Base-by-base conservation (phyloP, 2,888 invertebrate genomes). In the Leptogaster cylindrica region DNA sequence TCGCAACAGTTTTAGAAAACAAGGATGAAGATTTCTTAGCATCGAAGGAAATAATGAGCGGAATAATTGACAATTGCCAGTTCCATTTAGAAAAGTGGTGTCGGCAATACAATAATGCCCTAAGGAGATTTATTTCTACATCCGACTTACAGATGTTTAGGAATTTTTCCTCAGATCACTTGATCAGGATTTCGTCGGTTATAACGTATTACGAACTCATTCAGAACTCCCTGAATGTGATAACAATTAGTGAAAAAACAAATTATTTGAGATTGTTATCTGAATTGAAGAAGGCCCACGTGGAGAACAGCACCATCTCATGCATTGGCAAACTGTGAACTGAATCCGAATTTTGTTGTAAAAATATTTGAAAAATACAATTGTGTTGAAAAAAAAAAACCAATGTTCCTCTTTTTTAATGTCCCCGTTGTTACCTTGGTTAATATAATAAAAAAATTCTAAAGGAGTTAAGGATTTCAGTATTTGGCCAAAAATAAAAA, bases 1-100 rank as follows among this genome's bases (percentile, higher is more conserved):
- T 87, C 3, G 84, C 85, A 2, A 83, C 87, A 0, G 88, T 88
- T 68, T 73, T 77, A 67, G 39, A 72, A 3, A 58, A 68, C 3
- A 39, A 69, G 1, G 64, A 71, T 20, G 75, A 78, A 58, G 74
- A 75, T 74, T 72, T 75, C 6, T 71, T 81, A 5, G 71, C 80
- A 33, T 77, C 80, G 0, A 75, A 75, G 51, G 81, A 81, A 70
- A 75, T 80, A 2, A 72, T 80, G n/a, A 74, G 76, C 39, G 76
- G 80, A 63, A 74, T 77, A 68, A 72, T 76, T 20, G 77, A 78
- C 66, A 75, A 76, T 28, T 75, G 78, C 20, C 76, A 75, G 68
- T 65, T 73, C 16, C 72, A 74, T 31, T 73, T 80, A 12, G 78
- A 79, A 65, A 68, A 69, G 0, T 75, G 75, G 28, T 71, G 73